These are phyloP conservation scores for Toxotes lorentzi DNA, from an alignment of 2,797 vertebrate genomes.

Conservation along the genomic window DNA sequence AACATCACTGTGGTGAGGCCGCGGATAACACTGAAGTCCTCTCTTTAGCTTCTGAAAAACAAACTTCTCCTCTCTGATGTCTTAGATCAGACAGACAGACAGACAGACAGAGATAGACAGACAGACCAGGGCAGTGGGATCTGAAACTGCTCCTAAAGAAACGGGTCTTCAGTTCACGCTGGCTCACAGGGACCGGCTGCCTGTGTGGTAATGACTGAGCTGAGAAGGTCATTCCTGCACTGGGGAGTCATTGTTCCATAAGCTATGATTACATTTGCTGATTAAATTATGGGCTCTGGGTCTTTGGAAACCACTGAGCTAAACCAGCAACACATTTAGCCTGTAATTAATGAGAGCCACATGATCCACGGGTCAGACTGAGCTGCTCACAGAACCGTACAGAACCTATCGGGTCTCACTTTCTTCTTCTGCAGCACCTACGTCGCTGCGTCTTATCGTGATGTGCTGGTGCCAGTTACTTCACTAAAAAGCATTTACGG, in stretches of 20 bases:
- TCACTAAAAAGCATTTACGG: constrained; percentile 11
- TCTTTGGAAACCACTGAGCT: constrained; percentile 55
- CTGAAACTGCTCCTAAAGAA: constrained; percentile 21
- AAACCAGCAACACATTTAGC: constrained; percentile 54
- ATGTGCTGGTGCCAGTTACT: constrained; percentile 12
- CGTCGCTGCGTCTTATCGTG: constrained; percentile 28
- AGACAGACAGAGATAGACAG: constrained; percentile 28
- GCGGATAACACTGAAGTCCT: too few relatives aligned
- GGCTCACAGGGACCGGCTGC: constrained; percentile 24
- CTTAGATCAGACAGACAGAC: too few relatives aligned
- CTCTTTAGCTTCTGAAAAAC: too few relatives aligned
- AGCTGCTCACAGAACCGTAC: constrained; percentile 6
- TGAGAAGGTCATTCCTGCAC: constrained; percentile 54
- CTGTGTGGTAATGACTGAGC: constrained; percentile 39
- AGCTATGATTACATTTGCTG: constrained; percentile 58
- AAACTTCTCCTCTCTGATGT: too few relatives aligned
- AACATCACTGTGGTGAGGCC: too few relatives aligned
- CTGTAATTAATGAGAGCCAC: constrained; percentile 50
- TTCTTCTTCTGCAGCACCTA: constrained; percentile 20
- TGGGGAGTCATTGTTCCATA: constrained; percentile 60
- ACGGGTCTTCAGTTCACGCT: constrained; percentile 24
- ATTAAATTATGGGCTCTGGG: constrained; percentile 63
- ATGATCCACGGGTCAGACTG: constrained; percentile 42
- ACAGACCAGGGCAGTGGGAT: constrained; percentile 10
- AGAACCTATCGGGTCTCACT: not conserved